Evolutionary conservation across 2,113 vertebrate genomes (phyloP), one percentile per base, ranked within the genome.

Genomic region (Hypomesus transpacificus): DNA sequence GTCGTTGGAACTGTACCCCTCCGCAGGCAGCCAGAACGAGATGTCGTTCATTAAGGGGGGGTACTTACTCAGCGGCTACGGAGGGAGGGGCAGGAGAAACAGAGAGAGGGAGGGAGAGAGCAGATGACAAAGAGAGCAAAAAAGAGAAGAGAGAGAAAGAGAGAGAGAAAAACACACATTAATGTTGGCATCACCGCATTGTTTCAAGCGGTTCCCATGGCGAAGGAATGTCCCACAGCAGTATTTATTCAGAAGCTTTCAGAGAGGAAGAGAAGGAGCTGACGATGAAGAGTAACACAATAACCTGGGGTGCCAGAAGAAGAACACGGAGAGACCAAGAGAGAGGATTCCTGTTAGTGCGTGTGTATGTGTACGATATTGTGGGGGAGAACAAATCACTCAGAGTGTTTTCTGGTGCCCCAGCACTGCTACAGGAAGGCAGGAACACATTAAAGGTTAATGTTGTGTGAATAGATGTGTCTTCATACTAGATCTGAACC

Each of bases 1-100:
- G 87, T 98, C 97, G 0, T 95, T 98, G 77, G 94, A 80, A 0
- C 82, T 76, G 85, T 95, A 99, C 34, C 87, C 81, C 61, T 89
- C 91, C 1, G 84, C 74, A 46, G 97, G 95, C 62, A 99, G 86
- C 97, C 97, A 99, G 86, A 99, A 99, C 39, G 97, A 96, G 83
- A 99, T 97, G 88, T 98, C 95, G 14, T 98, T 98, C 80, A 88
- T 87, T 75, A 98, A 83, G 3, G 94, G 89, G 0, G 97, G 97
- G 4, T 94, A 98, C 78, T 91, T 96, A 89, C 97, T 98, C 74
- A 98, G 89, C 3, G 90, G 85, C 97, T 99, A 74, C 16, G 50
- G 16, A 52, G 34, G 60, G 50, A 62, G 57, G 14, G 61, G 50
- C 8, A 17, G 26, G 39, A 69, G 17, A 70, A 52, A 14, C 51